Evolutionary conservation across 2,888 invertebrate genomes (phyloP).

Genomic region (Melanchra persicariae): DNA sequence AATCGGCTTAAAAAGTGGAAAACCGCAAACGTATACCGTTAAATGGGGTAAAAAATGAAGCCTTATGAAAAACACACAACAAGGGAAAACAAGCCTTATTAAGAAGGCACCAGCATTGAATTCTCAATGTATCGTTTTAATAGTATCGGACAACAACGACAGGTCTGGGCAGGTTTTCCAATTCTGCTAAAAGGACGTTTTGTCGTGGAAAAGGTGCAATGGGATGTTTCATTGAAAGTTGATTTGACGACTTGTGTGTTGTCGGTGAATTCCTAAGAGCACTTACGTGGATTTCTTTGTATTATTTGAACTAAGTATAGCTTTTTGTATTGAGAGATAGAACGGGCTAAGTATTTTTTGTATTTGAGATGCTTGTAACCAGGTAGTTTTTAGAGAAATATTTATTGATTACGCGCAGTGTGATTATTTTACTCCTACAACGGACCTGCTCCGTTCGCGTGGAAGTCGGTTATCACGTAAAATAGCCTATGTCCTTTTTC

Average conservation of each 20-base stretch:
- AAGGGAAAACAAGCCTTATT: slow-evolving; percentile 17
- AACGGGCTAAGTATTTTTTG: neutral
- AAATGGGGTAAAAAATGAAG: slow-evolving; percentile 56
- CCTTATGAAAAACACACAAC: slow-evolving; percentile 17
- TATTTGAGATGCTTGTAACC: neutral
- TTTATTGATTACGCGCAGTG: no score
- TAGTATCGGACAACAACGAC: slow-evolving; percentile 45
- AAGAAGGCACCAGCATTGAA: rapidly evolving
- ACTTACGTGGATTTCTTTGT: slow-evolving; percentile 36
- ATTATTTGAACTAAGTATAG: neutral
- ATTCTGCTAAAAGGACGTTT: slow-evolving; percentile 61
- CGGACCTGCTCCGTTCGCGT: no score
- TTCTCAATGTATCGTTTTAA: slow-evolving; percentile 20
- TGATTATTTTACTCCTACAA: no score
- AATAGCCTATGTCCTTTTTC: no score
- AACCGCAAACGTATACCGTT: slow-evolving; percentile 63
- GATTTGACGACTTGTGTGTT: slow-evolving; percentile 49
- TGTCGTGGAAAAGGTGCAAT: slow-evolving; percentile 51
- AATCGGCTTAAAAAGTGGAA: slow-evolving; percentile 70
- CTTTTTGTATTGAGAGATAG: slow-evolving; percentile 13
- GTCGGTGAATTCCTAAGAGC: slow-evolving; percentile 37
- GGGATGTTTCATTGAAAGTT: slow-evolving; percentile 44
- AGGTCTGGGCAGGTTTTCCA: slow-evolving; percentile 49
- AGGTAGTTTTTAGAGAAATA: neutral
- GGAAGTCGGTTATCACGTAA: no score